phyloP scores from a whole-genome alignment of 2,113 vertebrate genomes.

The Strigops habroptila region DNA sequence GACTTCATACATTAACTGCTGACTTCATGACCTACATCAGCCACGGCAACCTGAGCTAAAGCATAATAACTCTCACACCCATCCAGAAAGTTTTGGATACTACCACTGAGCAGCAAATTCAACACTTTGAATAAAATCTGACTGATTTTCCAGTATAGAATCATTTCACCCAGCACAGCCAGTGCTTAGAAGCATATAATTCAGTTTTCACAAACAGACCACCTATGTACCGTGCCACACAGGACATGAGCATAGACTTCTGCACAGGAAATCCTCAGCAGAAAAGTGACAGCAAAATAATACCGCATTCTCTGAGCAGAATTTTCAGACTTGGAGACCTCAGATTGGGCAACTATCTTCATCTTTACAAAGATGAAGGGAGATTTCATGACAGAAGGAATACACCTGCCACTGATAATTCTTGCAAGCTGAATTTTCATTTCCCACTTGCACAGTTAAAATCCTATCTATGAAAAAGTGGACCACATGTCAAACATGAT shows the following conservation, averaged over 20 bases:
- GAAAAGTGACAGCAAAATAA: not conserved
- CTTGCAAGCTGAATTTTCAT: not conserved
- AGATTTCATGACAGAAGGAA: not conserved
- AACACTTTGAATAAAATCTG: not conserved
- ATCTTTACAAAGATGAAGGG: not conserved
- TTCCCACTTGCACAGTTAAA: not conserved
- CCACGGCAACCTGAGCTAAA: not conserved
- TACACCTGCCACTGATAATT: not conserved
- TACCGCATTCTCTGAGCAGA: not conserved
- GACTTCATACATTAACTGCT: not conserved
- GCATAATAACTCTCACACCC: not conserved
- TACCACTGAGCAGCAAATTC: not conserved
- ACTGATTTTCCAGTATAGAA: not conserved
- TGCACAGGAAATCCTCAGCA: not conserved
- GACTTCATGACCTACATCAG: not conserved
- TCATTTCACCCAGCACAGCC: not conserved
- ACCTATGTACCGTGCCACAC: not conserved
- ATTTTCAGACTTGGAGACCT: not conserved
- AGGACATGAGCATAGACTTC: not conserved
- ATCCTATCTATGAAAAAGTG: not conserved
- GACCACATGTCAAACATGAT: not conserved
- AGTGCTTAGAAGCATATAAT: accelerated
- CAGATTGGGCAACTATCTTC: not conserved
- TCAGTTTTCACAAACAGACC: not conserved
- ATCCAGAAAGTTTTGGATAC: not conserved